Percentiles rank a stretch among this genome's conserved stretches.
Evolutionary conservation across 1,140 invertebrate species (phyloP).

Genomic region (Chrysoperla carnea): DNA sequence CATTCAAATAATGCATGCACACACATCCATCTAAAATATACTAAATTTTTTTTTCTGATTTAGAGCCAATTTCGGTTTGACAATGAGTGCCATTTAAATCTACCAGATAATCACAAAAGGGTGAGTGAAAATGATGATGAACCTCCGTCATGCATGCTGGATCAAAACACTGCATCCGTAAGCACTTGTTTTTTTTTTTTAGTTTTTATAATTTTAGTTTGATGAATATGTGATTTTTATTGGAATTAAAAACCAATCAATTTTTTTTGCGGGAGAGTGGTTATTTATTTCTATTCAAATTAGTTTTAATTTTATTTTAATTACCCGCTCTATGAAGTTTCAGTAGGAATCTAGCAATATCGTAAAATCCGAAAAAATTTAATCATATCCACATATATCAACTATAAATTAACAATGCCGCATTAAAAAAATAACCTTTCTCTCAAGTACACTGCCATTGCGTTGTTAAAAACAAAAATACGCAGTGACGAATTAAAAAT

Average conservation of each 20-base stretch:
- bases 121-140: conserved; percentile 51
- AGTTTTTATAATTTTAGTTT: conserved; percentile 11
- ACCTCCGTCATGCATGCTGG: conserved; percentile 26
- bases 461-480: no score
- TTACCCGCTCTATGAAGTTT: no score
- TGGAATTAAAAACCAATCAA: conserved; percentile 1
- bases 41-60: conserved; percentile 4
- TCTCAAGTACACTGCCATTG: no score
- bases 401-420: no score
- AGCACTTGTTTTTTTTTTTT: conserved; percentile 30
- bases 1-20: no score
- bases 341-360: no score
- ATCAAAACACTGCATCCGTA: conserved; percentile 35
- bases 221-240: not conserved
- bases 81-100: conserved; percentile 90
- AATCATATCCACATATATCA: no score
- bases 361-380: no score
- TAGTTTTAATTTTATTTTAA: not conserved
- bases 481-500: no score
- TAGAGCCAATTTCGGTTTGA: conserved; percentile 98
- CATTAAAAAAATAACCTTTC: no score
- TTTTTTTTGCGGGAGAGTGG: conserved; percentile 5
- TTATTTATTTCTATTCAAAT: conserved; percentile 1
- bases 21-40: no score
- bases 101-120: conserved; percentile 89